Evolutionary conservation across 2,888 invertebrate genomes (phyloP).

Genomic region (Rhagophthalmus giganteus): DNA sequence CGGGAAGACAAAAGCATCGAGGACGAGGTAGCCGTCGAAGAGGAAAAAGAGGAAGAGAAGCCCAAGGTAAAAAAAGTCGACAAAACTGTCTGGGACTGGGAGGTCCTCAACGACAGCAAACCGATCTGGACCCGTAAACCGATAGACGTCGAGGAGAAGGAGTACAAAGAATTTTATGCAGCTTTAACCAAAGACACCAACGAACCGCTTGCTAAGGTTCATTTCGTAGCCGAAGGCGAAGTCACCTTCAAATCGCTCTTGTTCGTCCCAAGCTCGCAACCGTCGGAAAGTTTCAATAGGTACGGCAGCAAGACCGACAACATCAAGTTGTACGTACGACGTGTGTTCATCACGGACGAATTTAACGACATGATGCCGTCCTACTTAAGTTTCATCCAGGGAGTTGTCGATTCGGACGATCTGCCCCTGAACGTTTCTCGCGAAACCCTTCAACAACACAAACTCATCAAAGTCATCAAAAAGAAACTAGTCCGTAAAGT

Average conservation of each 20-base stretch:
- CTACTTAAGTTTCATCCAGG: conserved; percentile 92
- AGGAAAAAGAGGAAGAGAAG: conserved; percentile 70
- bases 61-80: conserved; percentile 82
- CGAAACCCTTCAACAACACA: conserved; percentile 98
- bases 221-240: conserved; percentile 99
- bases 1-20: conserved; percentile 62
- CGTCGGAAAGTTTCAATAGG: conserved; percentile 91
- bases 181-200: conserved; percentile 87
- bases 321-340: conserved; percentile 94
- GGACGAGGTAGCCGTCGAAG: conserved; percentile 70
- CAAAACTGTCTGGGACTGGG: conserved; percentile 99
- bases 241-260: conserved; percentile 97
- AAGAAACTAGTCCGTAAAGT: conserved; percentile 98
- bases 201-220: conserved; percentile 83
- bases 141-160: conserved; percentile 78
- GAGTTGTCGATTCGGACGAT: conserved; percentile 98
- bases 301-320: conserved; percentile 94
- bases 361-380: conserved; percentile 99
- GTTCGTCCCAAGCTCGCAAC: conserved; percentile 89
- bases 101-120: conserved; percentile 93
- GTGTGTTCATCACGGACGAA: conserved; percentile 99
- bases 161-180: conserved; percentile 96
- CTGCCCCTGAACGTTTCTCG: conserved; percentile 96
- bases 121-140: conserved; percentile 98
- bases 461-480: conserved; percentile 97